Conservation (phyloP, 2,888 invertebrate genomes). For the Tethea ocularis region DNA sequence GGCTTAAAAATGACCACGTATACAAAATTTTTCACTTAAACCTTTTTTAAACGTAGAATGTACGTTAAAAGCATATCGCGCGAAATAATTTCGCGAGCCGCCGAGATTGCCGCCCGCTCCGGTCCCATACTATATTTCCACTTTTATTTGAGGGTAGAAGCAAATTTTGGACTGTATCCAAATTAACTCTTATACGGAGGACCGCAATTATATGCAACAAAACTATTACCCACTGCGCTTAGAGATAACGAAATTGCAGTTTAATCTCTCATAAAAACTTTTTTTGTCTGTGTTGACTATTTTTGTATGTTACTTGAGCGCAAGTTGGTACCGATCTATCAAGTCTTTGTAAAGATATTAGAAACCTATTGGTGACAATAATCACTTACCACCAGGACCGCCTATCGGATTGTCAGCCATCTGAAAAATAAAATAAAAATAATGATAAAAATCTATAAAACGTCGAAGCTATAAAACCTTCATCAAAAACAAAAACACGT, state of each 20-base stretch:
- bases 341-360: too few species aligned
- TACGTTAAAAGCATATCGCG: slow-evolving; percentile 1
- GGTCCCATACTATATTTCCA: slow-evolving; percentile 46
- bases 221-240: slow-evolving; percentile 49
- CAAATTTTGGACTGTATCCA: slow-evolving; percentile 72
- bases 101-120: slow-evolving; percentile 25
- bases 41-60: slow-evolving; percentile 8
- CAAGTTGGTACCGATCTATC: too few species aligned
- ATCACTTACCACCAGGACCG: too few species aligned
- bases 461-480: not conserved
- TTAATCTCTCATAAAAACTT: slow-evolving; percentile 3
- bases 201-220: slow-evolving; percentile 68
- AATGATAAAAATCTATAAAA: too few species aligned
- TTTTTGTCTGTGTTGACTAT: not conserved
- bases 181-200: slow-evolving; percentile 74
- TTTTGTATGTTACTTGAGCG: not conserved
- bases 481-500: not conserved
- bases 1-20: not conserved
- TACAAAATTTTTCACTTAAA: not conserved
- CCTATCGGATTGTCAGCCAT: too few species aligned
- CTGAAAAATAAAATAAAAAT: too few species aligned
- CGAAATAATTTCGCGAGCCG: slow-evolving; percentile 8
- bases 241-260: slow-evolving; percentile 34
- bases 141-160: slow-evolving; percentile 72
- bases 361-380: too few species aligned